Base-by-base conservation (phyloP, 2,113 vertebrate genomes). In the Pao palembangensis region DNA sequence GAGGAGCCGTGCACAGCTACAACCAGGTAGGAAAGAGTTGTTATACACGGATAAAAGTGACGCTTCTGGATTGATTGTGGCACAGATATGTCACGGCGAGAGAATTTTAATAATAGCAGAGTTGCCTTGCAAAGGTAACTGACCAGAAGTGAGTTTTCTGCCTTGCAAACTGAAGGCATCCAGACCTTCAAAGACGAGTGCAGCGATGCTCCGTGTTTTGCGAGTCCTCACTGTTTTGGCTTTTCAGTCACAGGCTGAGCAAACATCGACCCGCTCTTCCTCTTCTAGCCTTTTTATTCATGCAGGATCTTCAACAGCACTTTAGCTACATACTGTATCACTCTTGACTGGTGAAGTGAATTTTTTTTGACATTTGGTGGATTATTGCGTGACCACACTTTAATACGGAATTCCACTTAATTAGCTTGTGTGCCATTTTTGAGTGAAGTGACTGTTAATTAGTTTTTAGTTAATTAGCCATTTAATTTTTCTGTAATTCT, bases 1-100 rank as follows among this genome's bases (percentile, higher is more conserved):
- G 96, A 88, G 91, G 94, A 87, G 89, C 94, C 2, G 88, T 94
- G 72, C 96, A 95, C 91, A 96, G 92, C 92, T 99, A 98, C 91
- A 94, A 92, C 87, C 96, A 99, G 96, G 96, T 99, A 94, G 0
- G 94, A 71, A 56, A n/a, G 55, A 72, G 46, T 64, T 41, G 43
- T 48, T 42, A 28, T 8, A 38, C 25, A n/a, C 16, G 5, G 15
- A 53, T 16, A 38, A 46, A 21, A 17, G 49, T 19, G 19, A 67
- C 43, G 41, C 50, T 21, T 46, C 12, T 49, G 14, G 67, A 53
- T 19, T 17, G n/a, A 54, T 48, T 46, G 38, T 28, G 8, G 66
- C 4, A 16, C 5, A 5, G 1, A 0, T 18, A 50, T 7, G 23
- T 58, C 43, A 20, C 25, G 23, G 3, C 13, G 4, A 2, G 28